Evolutionary conservation across 2,113 vertebrate genomes (phyloP), one percentile per base, ranked within the genome.

Genomic region (Coregonus clupeaformis): DNA sequence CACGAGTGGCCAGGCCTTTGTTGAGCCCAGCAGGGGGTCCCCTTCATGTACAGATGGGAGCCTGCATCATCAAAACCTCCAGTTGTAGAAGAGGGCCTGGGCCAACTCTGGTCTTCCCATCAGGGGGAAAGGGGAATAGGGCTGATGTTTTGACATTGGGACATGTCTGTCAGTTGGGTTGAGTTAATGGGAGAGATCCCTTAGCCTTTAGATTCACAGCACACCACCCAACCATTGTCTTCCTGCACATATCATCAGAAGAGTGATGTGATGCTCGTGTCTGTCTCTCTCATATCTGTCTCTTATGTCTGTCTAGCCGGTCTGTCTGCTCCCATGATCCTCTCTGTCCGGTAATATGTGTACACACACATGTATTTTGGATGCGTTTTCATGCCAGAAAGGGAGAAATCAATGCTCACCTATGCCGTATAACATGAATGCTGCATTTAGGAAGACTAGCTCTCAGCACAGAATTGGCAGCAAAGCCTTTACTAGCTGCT

Each of bases 1-100:
- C 25, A 47, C 11, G 11, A 47, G 67, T 20, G 20, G 32, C 29
- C 42, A 24, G 36, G 63, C 11, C 67, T 68, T 68, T 68, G 67
- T 68, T 68, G 4, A 24, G 67, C 67, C 20, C 42, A 1, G 67
- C 67, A 2, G 63, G 24, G 79, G 75, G 5, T 68, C 20, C 3
- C 18, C 18, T 82, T 55, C 66, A 3, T n/a, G 4, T 77, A 27
- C 86, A 86, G 89, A 86, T 87, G 88, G 65, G 78, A 47, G 22
- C 11, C n/a, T 4, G 42, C 12, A n/a, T 5, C 3, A 11, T 22
- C 57, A 60, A 2, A 18, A 70, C 79, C 72, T 55, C 72, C 2
- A 14, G 71, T 70, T 84, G 80, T 84, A 22, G n/a, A n/a, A 22
- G 18, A 22, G 47, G 47, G 16, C 14, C 47, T 1, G 14, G 47